Base-by-base conservation (phyloP, 2,113 vertebrate species). In the Lasiurus cinereus region DNA sequence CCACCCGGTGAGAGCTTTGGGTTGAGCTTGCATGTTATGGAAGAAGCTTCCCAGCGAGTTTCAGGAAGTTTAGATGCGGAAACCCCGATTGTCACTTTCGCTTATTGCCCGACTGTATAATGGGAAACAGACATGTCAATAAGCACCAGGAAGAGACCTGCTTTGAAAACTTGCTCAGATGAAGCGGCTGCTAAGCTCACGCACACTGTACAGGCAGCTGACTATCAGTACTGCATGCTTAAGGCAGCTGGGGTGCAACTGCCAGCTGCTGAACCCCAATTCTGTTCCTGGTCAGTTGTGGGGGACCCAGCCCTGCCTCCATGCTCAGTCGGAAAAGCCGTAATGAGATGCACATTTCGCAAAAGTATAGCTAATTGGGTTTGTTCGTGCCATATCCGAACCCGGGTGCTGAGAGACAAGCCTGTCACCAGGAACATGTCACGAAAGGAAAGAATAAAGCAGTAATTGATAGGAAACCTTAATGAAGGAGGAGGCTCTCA, bases 81-180 rank as follows among this genome's bases (percentile, higher is more conserved):
- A 98, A 96, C 50, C 0, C 0, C 0, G 12, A 72, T 73, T 91
- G 95, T 97, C 97, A 52, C 96, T 94, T 88, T 90, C 43, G 1
- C 84, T 96, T 95, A 91, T 85, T 88, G 96, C 92, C 90, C 12
- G 1, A 48, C 64, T 93, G 56, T 6, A 46, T 97, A 98, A 98
- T 94, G 97, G 97, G 95, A 98, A 98, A 78, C 98, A 98, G 98
- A 97, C 91, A n/a, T 62, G 74, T 85, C 62, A 64, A 91, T 90
- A 93, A 90, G 85, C 43, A 64, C 78, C 16, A 85, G 86, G 93
- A 95, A 90, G 76, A 12, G 52, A 50, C 73, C 59, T 15, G 54
- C 76, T 56, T 43, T 89, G 79, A 74, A 83, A 76, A 66, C 22
- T 14, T 0, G 9, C 67, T 72, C 79, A 54, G 21, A 74, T 27